Evolutionary conservation across 2,797 vertebrate genomes (phyloP).

Genomic region (Nothura maculosa): DNA sequence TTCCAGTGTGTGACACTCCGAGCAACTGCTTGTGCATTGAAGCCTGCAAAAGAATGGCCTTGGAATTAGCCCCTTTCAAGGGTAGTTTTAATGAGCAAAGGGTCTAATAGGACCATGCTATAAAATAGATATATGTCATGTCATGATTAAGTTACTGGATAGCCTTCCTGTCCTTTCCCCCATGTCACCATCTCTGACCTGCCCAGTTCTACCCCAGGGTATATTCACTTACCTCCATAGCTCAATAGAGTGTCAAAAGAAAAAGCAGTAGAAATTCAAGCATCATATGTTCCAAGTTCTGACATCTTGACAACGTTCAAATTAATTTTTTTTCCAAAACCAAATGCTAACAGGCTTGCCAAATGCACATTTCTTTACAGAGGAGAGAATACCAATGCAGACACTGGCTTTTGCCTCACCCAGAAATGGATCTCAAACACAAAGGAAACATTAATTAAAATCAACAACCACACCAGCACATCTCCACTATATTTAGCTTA

Average conservation of each 20-base stretch:
- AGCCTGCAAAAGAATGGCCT: not conserved
- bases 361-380: not conserved
- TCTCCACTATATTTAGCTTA: not conserved
- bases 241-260: not conserved
- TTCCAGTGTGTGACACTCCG: not conserved
- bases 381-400: not conserved
- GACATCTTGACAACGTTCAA: not conserved
- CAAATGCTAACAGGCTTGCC: not conserved
- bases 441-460: not conserved
- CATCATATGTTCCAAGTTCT: not conserved
- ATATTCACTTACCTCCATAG: not conserved
- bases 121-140: not conserved
- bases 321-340: not conserved
- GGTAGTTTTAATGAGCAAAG: not conserved
- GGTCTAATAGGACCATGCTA: not conserved
- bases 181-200: not conserved
- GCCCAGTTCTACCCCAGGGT: not conserved
- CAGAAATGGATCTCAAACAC: not conserved
- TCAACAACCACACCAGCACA: not conserved
- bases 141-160: not conserved
- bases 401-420: not conserved
- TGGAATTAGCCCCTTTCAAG: fast-evolving
- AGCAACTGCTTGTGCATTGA: not conserved
- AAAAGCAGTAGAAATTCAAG: not conserved
- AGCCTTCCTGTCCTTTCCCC: fast-evolving